phyloP scores from a whole-genome alignment of 2,797 vertebrate species.

The Sorex maritimensis region DNA sequence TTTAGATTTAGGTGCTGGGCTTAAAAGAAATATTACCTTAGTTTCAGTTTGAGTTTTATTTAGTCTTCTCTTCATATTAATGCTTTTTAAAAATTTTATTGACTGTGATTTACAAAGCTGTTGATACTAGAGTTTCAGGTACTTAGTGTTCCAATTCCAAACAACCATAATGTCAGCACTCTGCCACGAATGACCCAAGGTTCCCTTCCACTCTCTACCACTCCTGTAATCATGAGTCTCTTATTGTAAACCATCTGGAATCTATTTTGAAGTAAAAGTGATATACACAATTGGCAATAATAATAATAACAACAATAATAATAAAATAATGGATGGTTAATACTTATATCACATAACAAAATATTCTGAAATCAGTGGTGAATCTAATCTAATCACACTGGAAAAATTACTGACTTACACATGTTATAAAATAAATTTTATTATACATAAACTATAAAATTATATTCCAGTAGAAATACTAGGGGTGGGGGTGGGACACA shows the following conservation, averaged over 20 bases:
- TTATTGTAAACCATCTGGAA: conserved; percentile 11
- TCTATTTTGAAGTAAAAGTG: conserved; percentile 36
- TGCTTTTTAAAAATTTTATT: not conserved
- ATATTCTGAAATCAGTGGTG: conserved; percentile 15
- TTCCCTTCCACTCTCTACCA: not conserved
- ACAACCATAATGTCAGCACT: no score
- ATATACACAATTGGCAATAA: conserved; percentile 50
- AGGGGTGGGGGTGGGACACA: no score
- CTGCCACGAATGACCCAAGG: no score
- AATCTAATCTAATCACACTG: not conserved
- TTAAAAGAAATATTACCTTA: conserved; percentile 22
- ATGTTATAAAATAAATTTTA: not conserved
- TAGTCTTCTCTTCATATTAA: not conserved
- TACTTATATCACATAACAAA: not conserved
- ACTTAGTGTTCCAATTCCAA: no score
- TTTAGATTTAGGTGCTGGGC: not conserved
- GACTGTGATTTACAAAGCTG: no score
- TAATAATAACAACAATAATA: not conserved
- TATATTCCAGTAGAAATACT: conserved; percentile 10
- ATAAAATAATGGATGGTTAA: not conserved
- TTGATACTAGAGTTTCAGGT: no score
- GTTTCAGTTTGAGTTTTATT: not conserved
- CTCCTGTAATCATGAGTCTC: not conserved
- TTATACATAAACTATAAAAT: not conserved
- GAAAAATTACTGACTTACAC: conserved; percentile 31